Base-by-base conservation (phyloP, 2,113 vertebrate genomes). In the Engraulis encrasicolus region DNA sequence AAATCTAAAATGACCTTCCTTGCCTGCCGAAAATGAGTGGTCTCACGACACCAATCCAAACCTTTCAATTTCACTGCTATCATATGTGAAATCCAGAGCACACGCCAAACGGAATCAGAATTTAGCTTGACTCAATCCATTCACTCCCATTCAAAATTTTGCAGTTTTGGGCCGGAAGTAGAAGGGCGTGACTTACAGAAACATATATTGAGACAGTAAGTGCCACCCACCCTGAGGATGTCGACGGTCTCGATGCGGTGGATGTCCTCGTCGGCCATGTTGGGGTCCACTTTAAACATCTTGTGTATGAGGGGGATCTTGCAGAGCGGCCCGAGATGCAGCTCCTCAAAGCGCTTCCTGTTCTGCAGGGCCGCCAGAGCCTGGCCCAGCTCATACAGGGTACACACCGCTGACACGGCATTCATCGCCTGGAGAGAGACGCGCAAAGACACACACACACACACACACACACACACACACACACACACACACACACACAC, bases 291-390 rank as follows among this genome's bases (percentile, higher is more conserved):
- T 91, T 89, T 92, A 83, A 96, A 96, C 85, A 96, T 86, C 87
- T 89, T 91, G 83, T 93, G 92, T 81, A 96, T 80, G 0, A 94
- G n/a, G 0, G 95, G 95, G 1, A 94, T 86, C 84, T 94, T 95
- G 90, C 95, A 96, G 61, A 96, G 93, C 0, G 95, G 95, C 12
- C 95, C 95, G 20, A 96, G 87, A 86, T 92, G 91, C 40, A 96
- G 92, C 84, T 96, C 95, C 19, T 95, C 93, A 17, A 92, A 96
- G 40, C 38, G 92, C 79, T 93, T 94, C 91, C 95, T 96, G 91
- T 94, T 86, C 90, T 96, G 95, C 52, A 96, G 90, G 17, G 85
- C 87, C 0, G 94, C 95, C 84, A 96, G 87, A 0, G 91, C 86
- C 74, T 94, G 93, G 31, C 93, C 92, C 49, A 96, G 82, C 91